These are phyloP conservation scores for Ridgeia piscesae DNA, from an alignment of 1,140 invertebrate genomes.

Conservation along the genomic window DNA sequence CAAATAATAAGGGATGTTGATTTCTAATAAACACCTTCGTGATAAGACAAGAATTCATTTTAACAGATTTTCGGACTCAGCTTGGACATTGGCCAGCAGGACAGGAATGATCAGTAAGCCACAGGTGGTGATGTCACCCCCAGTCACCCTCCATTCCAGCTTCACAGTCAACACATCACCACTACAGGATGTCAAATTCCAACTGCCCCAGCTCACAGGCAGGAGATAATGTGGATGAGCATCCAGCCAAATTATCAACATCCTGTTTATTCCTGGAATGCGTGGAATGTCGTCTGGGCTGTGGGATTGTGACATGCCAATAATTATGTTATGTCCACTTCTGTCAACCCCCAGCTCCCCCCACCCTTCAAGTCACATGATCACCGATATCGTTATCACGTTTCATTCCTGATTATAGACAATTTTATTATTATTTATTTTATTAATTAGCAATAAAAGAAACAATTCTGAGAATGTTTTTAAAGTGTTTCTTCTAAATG, in stretches of 20 bases:
- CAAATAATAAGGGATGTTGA: not conserved
- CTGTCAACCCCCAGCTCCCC: not conserved
- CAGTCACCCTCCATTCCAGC: not conserved
- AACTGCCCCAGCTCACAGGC: not conserved
- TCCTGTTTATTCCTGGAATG: constrained; percentile 5
- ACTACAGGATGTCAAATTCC: not conserved
- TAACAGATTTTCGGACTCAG: not conserved
- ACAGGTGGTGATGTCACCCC: not conserved
- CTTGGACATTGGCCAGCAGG: not conserved
- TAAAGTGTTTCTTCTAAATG: not conserved
- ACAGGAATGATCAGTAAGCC: not conserved
- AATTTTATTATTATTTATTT: not conserved
- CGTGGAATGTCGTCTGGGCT: not conserved
- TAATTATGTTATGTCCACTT: not conserved
- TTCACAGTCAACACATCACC: not conserved
- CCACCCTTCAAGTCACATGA: not conserved
- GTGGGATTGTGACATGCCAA: not conserved
- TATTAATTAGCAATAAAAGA: not conserved
- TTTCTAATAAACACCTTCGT: not conserved
- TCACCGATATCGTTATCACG: not conserved
- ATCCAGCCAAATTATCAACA: not conserved
- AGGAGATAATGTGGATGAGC: not conserved
- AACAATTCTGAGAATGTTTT: not conserved
- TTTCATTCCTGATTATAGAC: not conserved
- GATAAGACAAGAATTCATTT: not conserved